Conservation (phyloP, 2,888 invertebrate species). For the Pecten maximus region DNA sequence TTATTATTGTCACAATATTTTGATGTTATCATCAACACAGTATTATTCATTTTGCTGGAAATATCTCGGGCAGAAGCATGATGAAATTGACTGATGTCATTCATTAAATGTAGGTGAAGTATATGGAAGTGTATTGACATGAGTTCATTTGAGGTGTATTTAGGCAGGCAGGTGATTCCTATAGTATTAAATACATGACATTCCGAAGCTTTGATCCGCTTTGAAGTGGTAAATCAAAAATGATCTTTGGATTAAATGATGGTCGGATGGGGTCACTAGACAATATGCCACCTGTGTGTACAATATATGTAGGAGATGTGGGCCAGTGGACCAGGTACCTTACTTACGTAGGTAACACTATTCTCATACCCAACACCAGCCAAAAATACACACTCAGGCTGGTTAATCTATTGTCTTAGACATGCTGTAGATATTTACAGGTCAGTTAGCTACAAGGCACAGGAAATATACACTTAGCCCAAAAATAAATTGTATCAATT, state of each 20-base stretch:
- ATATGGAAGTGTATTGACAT: not conserved
- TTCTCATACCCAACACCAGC: not conserved
- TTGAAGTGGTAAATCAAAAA: conserved; percentile 12
- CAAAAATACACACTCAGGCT: not conserved
- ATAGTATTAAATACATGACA: not conserved
- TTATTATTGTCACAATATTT: not conserved
- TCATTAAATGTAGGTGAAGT: not conserved
- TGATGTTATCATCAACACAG: not conserved
- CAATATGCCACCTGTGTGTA: conserved; percentile 5
- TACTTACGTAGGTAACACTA: conserved; percentile 19
- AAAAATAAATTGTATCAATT: not conserved
- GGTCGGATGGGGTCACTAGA: not conserved
- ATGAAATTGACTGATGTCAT: not conserved
- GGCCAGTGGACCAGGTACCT: conserved; percentile 2
- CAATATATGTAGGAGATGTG: not conserved
- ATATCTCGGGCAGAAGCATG: not conserved
- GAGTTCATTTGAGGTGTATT: not conserved
- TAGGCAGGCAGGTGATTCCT: not conserved
- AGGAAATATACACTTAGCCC: not conserved
- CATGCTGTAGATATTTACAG: not conserved
- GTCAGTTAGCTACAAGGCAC: not conserved
- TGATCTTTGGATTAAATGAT: not conserved
- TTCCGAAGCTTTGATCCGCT: not conserved
- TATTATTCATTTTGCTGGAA: not conserved
- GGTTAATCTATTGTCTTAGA: not conserved